Evolutionary conservation across 1,140 invertebrate species (phyloP).

Genomic region (Bombus cullumanus): DNA sequence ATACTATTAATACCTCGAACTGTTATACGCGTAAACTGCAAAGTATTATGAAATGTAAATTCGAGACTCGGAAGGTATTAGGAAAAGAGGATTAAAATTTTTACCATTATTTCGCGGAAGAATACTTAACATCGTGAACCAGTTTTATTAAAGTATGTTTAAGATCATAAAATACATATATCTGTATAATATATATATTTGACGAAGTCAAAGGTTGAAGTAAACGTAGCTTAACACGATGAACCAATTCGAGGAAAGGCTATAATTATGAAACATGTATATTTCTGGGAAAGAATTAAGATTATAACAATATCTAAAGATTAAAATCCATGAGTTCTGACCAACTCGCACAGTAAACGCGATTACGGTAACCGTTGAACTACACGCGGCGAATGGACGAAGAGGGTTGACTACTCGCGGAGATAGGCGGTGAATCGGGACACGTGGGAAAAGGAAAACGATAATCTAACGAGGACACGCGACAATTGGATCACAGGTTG

Average conservation of each 20-base stretch:
- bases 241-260: too few species aligned
- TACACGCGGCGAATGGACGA: background rate
- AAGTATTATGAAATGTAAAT: background rate
- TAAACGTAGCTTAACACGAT: too few species aligned
- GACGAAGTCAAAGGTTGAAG: too few species aligned
- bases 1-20: background rate
- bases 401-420: background rate
- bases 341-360: background rate
- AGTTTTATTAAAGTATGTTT: background rate
- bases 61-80: background rate
- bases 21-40: background rate
- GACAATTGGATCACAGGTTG: conserved; percentile 38
- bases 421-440: background rate
- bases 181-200: too few species aligned
- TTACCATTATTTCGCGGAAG: background rate
- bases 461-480: conserved; percentile 33
- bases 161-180: background rate
- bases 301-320: too few species aligned
- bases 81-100: background rate
- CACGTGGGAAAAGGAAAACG: background rate
- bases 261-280: background rate
- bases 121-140: background rate
- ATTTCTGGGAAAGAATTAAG: background rate
- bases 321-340: background rate
- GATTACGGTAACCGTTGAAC: too few species aligned